Percentiles rank a stretch among this genome's conserved stretches.
phyloP scores from a whole-genome alignment of 2,113 vertebrate genomes.

The Xiphophorus hellerii region DNA sequence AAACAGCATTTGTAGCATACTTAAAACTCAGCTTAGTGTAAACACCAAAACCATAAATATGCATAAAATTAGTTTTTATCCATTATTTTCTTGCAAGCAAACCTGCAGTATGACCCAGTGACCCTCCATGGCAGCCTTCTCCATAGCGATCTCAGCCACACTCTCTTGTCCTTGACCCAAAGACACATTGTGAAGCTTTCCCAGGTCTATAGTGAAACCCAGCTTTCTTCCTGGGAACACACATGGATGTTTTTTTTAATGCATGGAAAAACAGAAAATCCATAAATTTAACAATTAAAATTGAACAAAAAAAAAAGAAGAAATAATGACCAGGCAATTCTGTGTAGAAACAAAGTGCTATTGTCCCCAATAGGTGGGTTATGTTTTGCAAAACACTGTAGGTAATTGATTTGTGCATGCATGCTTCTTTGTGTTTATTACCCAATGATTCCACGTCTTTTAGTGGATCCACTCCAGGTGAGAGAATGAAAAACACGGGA shows the following conservation, averaged over 20 bases:
- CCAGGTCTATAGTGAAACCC: constrained; percentile 86
- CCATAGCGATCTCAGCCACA: constrained; percentile 83
- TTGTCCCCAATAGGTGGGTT: no score
- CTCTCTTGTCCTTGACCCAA: constrained; percentile 88
- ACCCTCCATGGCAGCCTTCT: constrained; percentile 88
- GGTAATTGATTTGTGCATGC: not conserved
- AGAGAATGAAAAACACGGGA: constrained; percentile 78
- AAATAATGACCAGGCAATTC: not conserved
- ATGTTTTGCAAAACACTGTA: no score
- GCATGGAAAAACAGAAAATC: not conserved
- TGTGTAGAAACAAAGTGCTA: not conserved
- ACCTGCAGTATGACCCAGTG: constrained; percentile 92
- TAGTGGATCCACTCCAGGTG: constrained; percentile 75
- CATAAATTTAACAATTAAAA: no score
- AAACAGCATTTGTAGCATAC: not conserved
- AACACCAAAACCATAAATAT: not conserved
- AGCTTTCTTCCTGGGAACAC: constrained; percentile 78
- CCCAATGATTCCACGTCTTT: constrained; percentile 77
- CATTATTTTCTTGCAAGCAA: not conserved
- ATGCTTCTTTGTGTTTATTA: constrained; percentile 41
- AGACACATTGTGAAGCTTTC: constrained; percentile 85
- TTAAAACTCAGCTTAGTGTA: not conserved
- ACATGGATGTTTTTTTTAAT: not conserved
- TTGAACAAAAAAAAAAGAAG: not conserved
- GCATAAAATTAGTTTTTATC: not conserved